Conservation (phyloP, 1,140 invertebrate genomes). For the Adelges cooleyi region DNA sequence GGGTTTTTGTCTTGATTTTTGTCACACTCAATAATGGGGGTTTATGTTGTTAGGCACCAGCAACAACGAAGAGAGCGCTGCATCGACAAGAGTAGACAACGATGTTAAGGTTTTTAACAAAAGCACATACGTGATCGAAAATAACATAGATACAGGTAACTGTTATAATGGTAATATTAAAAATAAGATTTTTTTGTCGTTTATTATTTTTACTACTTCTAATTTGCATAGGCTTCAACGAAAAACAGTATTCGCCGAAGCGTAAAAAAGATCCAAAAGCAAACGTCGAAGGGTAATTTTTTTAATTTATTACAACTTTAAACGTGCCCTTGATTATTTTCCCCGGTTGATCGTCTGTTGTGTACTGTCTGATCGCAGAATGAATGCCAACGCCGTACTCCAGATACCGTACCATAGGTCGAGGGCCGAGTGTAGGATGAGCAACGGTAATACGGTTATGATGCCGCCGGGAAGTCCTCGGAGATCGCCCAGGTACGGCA, state of each 20-base stretch:
- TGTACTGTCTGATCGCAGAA: no score
- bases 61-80: background rate
- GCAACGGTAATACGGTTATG: constrained; percentile 14
- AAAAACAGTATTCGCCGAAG: constrained; percentile 15
- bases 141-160: background rate
- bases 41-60: no score
- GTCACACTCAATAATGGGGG: no score
- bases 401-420: background rate
- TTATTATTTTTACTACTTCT: no score
- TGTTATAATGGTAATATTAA: no score
- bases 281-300: constrained; percentile 1
- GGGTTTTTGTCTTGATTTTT: no score
- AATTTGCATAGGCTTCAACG: no score
- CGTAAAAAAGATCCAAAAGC: background rate
- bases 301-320: no score
- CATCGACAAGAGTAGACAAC: background rate
- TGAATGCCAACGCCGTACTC: constrained; percentile 8
- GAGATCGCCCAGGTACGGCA: background rate
- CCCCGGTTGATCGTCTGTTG: no score
- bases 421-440: background rate
- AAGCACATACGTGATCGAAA: background rate
- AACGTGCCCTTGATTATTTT: no score
- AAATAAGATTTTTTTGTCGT: background rate
- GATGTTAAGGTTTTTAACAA: background rate
- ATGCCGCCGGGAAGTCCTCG: background rate